Evolutionary conservation across 2,113 vertebrate species (phyloP), one percentile per base, ranked within the genome.

Genomic region (Corynorhinus townsendii): DNA sequence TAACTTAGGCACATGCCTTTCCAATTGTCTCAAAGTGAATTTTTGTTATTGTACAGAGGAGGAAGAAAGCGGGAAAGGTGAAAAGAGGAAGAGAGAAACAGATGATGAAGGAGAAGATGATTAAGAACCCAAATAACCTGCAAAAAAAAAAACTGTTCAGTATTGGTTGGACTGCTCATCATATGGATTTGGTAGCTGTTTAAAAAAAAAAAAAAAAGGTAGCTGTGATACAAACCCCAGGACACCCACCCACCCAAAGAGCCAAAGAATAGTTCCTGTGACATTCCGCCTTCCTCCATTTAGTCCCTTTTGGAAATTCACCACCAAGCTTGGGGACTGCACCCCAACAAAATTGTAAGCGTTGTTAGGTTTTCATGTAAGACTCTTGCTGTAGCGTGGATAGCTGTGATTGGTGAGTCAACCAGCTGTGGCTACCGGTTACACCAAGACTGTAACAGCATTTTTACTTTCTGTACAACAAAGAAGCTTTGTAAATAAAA

Each of bases 401-500:
- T 94, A 97, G 96, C 95, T 98, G 98, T 98, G 98, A 98, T 98
- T 97, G 98, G 98, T 95, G 96, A 98, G 98, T 98, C 98, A 95
- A 94, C 98, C 98, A 97, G 98, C 97, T 94, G 97, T 99, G 99
- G 98, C 98, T 93, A 96, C 98, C 98, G 98, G 98, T 98, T 98
- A 98, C 98, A 98, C 98, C 97, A 98, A 98, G 98, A 98, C 98
- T 99, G 98, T 99, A 99, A 99, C 98, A 98, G 99, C 98, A 99
- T 99, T 99, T 99, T 99, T 99, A 99, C 99, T 99, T 99, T 99
- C 98, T 99, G 99, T 99, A 99, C 98, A 98, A 98, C 97, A 98
- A 98, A 93, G 90, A 97, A 98, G 97, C 98, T 99, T 99, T 99
- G 99, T 99, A 99, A 99, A 99, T 99, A 99, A 99, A 99, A 99